Base-by-base conservation (phyloP, 23 tunicate genomes). In the Botrylloides violaceus region DNA sequence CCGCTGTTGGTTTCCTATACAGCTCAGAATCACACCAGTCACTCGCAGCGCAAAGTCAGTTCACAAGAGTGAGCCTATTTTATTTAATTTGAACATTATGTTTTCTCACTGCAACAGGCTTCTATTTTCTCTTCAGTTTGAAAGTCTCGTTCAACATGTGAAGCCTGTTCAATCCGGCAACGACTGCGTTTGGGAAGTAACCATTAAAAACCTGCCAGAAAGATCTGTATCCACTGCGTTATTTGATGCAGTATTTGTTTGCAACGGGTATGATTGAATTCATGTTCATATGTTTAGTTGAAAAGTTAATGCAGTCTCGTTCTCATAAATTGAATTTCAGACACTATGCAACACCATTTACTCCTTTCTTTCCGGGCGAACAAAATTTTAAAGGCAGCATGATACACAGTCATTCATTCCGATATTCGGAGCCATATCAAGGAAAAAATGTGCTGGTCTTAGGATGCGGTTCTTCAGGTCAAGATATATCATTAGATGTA, bases 231-330 rank as follows among this genome's bases (percentile, higher is more conserved):
- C 49, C 0, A 65, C 58, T 39, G 22, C 64, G 25, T 59, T 26
- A 5, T 88, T 88, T 72, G 96, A 88, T 77, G 96, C 92, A 0
- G 77, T 88, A 4, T 59, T 88, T 66, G 84, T 88, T 2, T 88
- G 96, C 61, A 82, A 78, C 72, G 96, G 96, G 94, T 85, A 70
- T 38, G 32, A 0, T 1, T 25, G 31, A 24, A n/a, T n/a, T 0
- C 19, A 29, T 60, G 29, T 60, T 23, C 23, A 60, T 23, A 60
- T 18, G 27, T 15, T 60, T 23, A 25, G 29, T 29, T 20, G n/a
- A n/a, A n/a, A n/a, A n/a, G n/a, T n/a, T n/a, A n/a, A n/a, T n/a
- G n/a, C n/a, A n/a, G n/a, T n/a, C 32, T 12, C 65, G 31, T n/a
- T 25, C 21, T 20, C 65, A 20, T 60, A 0, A 60, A 25, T 60